Evolutionary conservation across 2,888 invertebrate genomes (phyloP).

Genomic region (Callyntrura sp.): DNA sequence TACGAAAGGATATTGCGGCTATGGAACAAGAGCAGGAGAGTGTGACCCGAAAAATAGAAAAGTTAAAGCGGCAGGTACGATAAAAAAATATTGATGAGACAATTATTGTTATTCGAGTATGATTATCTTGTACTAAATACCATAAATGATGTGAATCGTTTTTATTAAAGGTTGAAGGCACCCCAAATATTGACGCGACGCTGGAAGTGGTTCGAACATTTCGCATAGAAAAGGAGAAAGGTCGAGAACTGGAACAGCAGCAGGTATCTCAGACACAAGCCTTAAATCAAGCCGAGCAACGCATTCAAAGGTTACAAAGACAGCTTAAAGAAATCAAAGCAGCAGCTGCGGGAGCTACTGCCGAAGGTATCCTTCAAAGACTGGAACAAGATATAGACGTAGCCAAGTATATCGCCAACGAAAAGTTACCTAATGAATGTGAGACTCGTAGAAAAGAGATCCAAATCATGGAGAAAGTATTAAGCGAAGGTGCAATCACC

Average conservation of each 20-base stretch:
- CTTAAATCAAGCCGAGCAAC: conserved; percentile 87
- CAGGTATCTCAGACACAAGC: conserved; percentile 87
- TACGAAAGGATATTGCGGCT: conserved; percentile 93
- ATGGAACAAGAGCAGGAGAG: conserved; percentile 95
- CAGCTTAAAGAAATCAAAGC: conserved; percentile 89
- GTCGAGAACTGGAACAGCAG: conserved; percentile 87
- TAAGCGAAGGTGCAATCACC: conserved; percentile 89
- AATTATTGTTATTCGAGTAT: not conserved
- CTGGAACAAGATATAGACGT: conserved; percentile 92
- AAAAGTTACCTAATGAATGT: conserved; percentile 92
- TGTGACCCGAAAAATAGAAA: conserved; percentile 88
- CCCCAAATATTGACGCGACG: conserved; percentile 89
- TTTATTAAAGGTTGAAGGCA: conserved; percentile 87
- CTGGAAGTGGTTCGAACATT: conserved; percentile 87
- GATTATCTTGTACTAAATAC: no score
- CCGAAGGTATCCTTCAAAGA: conserved; percentile 89
- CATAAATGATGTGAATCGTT: not conserved
- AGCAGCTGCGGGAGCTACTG: conserved; percentile 88
- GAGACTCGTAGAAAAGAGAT: conserved; percentile 88
- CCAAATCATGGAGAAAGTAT: conserved; percentile 89
- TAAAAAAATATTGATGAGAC: not conserved
- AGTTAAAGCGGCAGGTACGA: conserved; percentile 87
- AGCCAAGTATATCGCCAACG: conserved; percentile 91
- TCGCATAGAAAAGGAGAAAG: conserved; percentile 88
- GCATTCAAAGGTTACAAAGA: conserved; percentile 88